These are phyloP conservation scores for Todiramphus chloris DNA, from an alignment of 2,113 vertebrate species.

Conservation along the genomic window DNA sequence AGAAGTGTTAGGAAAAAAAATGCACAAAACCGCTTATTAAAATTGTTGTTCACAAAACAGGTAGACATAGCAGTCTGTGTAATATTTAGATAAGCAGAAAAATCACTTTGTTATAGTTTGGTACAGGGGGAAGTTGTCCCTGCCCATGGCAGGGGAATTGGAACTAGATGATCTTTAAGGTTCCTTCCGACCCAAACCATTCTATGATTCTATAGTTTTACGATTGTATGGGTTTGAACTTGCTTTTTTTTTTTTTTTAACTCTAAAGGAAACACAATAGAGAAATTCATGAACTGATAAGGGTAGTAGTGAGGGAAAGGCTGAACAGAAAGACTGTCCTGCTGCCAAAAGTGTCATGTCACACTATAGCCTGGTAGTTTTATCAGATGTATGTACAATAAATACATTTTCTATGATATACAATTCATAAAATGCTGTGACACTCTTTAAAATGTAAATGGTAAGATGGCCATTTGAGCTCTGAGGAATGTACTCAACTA, in stretches of 20 bases:
- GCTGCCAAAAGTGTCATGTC: not conserved
- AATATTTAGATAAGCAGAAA: not conserved
- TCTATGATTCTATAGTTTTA: not conserved
- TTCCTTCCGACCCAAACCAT: not conserved
- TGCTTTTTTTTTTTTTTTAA: not conserved
- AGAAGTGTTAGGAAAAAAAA: not conserved
- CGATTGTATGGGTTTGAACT: not conserved
- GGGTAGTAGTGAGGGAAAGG: not conserved
- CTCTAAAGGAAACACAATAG: not conserved
- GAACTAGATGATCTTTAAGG: not conserved
- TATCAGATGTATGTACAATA: not conserved
- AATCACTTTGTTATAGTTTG: not conserved
- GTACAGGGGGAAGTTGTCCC: fast-evolving
- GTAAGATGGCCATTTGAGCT: not conserved
- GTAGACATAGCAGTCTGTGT: not conserved
- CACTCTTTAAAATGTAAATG: not conserved
- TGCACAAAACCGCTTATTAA: not conserved
- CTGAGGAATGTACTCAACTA: not conserved
- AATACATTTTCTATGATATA: not conserved
- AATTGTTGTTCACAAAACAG: not conserved
- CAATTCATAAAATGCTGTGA: not conserved
- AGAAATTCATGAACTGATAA: not conserved
- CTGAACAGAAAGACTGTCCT: not conserved
- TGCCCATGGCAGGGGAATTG: not conserved
- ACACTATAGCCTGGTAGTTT: not conserved